Conservation (phyloP, 2,113 vertebrate species). For the Myrmecophaga tridactyla region DNA sequence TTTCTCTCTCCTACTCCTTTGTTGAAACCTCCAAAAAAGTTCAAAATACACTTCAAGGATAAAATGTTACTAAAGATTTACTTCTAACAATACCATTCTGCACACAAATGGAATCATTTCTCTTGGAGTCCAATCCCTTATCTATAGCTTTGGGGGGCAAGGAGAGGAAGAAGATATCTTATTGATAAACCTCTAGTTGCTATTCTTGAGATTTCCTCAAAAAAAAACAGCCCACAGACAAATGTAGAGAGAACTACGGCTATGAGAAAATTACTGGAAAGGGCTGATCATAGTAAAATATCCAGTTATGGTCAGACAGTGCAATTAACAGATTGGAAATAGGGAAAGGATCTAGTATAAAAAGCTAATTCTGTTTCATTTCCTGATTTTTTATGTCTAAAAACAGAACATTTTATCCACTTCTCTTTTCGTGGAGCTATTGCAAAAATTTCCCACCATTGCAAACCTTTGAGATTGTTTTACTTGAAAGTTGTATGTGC, state of each 20-base stretch:
- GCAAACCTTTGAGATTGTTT: constrained; percentile 24
- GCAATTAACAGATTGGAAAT: not conserved
- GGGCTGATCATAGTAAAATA: not conserved
- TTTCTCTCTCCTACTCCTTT: constrained; percentile 11
- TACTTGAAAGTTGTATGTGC: constrained; percentile 4
- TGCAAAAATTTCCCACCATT: constrained; percentile 13
- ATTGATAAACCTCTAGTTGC: not conserved
- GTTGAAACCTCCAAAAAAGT: not conserved
- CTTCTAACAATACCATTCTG: not conserved
- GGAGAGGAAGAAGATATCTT: not conserved
- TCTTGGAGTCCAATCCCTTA: not conserved
- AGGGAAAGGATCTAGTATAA: not conserved
- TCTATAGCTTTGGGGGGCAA: not conserved
- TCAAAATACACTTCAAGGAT: not conserved
- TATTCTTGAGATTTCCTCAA: not conserved
- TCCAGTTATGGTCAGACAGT: not conserved
- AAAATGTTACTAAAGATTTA: constrained; percentile 20
- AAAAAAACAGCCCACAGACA: not conserved
- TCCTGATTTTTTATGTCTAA: constrained; percentile 44
- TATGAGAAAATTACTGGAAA: not conserved
- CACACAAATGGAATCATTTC: not conserved
- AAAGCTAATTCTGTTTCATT: constrained; percentile 54
- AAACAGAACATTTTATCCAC: constrained; percentile 52
- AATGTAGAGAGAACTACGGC: not conserved
- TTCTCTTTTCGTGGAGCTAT: constrained; percentile 55